Conservation (phyloP, 1,140 invertebrate species). For the Drosophila paulistorum region DNA sequence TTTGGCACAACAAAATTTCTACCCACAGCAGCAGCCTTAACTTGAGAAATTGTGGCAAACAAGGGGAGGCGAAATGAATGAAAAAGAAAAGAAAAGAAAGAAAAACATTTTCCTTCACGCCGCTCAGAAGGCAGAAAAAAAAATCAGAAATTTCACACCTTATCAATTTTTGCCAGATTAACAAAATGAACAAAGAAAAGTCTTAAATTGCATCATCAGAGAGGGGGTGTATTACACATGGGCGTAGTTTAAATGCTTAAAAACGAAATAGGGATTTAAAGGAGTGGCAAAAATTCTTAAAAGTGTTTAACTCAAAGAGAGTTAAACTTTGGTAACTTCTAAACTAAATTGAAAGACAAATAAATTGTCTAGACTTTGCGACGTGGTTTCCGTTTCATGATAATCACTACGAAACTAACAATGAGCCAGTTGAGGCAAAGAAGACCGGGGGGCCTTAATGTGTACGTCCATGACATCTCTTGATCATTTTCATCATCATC, state of each 20-base stretch:
- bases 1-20: neutral
- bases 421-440: too few species aligned
- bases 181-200: constrained; percentile 62
- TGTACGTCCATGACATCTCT: constrained; percentile 24
- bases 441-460: too few species aligned
- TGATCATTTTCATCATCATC: constrained; percentile 46
- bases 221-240: neutral
- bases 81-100: constrained; percentile 20
- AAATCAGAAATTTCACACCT: constrained; percentile 81
- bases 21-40: neutral
- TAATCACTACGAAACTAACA: too few species aligned
- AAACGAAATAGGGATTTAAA: neutral
- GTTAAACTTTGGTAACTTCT: too few species aligned
- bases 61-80: neutral
- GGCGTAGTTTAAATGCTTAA: neutral
- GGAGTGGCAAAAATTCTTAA: too few species aligned
- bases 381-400: too few species aligned
- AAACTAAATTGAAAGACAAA: too few species aligned
- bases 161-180: constrained; percentile 80
- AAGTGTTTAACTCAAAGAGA: too few species aligned
- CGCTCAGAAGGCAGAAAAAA: constrained; percentile 69
- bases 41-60: constrained; percentile 2
- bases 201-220: constrained; percentile 73
- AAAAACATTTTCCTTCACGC: constrained; percentile 62
- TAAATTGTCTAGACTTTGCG: too few species aligned